phyloP scores from a whole-genome alignment of 2,797 vertebrate species.

The Tinamus major region DNA sequence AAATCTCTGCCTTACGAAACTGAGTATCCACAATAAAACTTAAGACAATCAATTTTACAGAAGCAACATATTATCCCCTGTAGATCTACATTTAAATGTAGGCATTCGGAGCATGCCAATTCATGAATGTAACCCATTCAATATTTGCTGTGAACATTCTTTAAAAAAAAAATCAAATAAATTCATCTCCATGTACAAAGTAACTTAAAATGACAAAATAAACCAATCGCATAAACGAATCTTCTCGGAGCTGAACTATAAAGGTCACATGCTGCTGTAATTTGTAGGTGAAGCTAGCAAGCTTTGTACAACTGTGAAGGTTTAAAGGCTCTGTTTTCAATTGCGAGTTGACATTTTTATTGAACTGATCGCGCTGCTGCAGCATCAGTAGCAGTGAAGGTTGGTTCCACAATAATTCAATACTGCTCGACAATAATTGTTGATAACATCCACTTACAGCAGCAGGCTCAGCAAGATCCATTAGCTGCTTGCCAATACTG shows the following conservation, averaged over 20 bases:
- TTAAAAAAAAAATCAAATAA: neutral
- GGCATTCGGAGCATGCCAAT: accelerated
- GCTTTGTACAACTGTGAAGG: neutral
- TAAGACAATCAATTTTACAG: neutral
- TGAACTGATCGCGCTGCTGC: neutral
- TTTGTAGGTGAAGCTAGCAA: neutral
- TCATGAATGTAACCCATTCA: neutral
- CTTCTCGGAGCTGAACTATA: neutral
- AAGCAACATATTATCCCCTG: neutral
- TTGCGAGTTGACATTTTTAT: neutral
- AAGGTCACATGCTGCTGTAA: neutral
- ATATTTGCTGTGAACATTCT: neutral
- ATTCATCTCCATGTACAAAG: neutral
- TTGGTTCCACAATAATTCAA: neutral
- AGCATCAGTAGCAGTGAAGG: neutral
- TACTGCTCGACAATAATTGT: neutral
- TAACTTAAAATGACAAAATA: neutral
- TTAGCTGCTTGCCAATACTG: neutral
- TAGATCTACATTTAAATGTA: neutral
- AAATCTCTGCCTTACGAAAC: neutral
- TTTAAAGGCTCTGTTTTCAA: neutral
- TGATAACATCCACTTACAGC: neutral
- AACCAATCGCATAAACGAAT: neutral
- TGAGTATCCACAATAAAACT: neutral
- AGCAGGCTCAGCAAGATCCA: neutral